Evolutionary conservation across 2,888 invertebrate species (phyloP), one percentile per base, ranked within the genome.

Genomic region (Sericinus montela): DNA sequence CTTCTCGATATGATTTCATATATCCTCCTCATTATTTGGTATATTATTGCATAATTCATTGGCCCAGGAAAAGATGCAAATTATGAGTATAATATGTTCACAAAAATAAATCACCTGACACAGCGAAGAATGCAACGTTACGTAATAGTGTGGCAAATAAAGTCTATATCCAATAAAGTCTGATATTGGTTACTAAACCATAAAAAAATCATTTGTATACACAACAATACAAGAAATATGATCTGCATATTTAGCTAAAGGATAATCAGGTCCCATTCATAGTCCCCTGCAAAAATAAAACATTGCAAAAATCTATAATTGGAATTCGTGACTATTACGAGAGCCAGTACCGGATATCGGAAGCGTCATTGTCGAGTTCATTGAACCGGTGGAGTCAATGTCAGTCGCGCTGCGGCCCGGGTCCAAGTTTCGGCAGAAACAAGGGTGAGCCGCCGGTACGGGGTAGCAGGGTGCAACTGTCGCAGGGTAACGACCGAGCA

Each of bases 381-480:
- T 68, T 74, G 84, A 85, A 78, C 86, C 68, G 57, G 69, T 53
- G 65, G 76, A 86, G 85, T 86, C 86, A 86, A 87, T 87, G 87
- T 86, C 87, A 86, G 80, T 29, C 72, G 67, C 63, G 67, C 64
- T 58, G 58, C 63, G 64, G 68, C 72, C 63, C 65, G 69, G 78
- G 72, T 75, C 80, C 76, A 82, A 83, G 81, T 83, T 87, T 82
- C 79, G 80, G 77, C 74, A 74, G 77, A 78, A 79, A 76, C 72
- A 74, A 75, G 87, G 84, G 85, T 82, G 81, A 78, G 81, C 68
- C 67, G 63, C 68, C 67, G 63, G 75, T 60, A 69, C 77, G 71
- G 85, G 86, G 85, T 83, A 82, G 86, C 83, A 85, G 86, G 49
- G 86, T 86, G 87, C 85, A 83, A 75, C 76, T 71, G 78, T 69